Conservation (phyloP, 2,888 invertebrate species). For the Siphonodentalium dalli region DNA sequence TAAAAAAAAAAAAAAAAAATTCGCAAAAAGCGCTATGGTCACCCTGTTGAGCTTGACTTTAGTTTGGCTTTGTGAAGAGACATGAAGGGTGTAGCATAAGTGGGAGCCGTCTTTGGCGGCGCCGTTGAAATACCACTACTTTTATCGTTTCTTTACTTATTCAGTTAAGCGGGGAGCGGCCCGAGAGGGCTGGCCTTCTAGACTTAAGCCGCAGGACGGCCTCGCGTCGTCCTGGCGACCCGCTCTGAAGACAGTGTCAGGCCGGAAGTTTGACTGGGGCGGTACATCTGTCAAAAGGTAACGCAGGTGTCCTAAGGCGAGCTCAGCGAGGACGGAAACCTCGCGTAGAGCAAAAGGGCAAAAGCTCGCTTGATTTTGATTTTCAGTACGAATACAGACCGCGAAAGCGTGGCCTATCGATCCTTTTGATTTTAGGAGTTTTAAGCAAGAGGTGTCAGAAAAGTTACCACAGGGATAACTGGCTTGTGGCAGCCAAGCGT, state of each 20-base stretch:
- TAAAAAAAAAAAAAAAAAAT: too few relatives aligned
- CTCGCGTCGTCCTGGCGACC: slow-evolving; percentile 66
- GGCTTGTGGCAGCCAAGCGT: slow-evolving; percentile 73
- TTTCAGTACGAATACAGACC: slow-evolving; percentile 74
- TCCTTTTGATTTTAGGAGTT: slow-evolving; percentile 69
- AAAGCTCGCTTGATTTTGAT: slow-evolving; percentile 75
- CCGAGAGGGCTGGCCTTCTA: slow-evolving; percentile 63
- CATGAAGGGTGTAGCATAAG: too few relatives aligned
- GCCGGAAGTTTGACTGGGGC: slow-evolving; percentile 75
- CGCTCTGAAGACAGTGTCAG: slow-evolving; percentile 72
- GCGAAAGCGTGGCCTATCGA: slow-evolving; percentile 75
- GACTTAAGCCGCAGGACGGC: slow-evolving; percentile 65
- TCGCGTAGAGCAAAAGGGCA: slow-evolving; percentile 76
- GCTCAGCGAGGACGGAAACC: slow-evolving; percentile 76
- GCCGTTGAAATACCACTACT: not conserved
- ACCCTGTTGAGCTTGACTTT: too few relatives aligned
- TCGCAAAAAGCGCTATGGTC: too few relatives aligned
- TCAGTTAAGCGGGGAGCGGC: slow-evolving; percentile 11
- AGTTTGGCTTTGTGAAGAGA: too few relatives aligned
- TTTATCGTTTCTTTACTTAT: slow-evolving; percentile 45
- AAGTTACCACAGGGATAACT: slow-evolving; percentile 77
- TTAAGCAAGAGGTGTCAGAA: slow-evolving; percentile 75
- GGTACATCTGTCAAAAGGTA: slow-evolving; percentile 72
- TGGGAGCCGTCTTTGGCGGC: slow-evolving; percentile 57
- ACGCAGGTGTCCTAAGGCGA: slow-evolving; percentile 72